Evolutionary conservation across 2,113 vertebrate genomes (phyloP), one percentile per base, ranked within the genome.

Genomic region (Ictalurus punctatus): DNA sequence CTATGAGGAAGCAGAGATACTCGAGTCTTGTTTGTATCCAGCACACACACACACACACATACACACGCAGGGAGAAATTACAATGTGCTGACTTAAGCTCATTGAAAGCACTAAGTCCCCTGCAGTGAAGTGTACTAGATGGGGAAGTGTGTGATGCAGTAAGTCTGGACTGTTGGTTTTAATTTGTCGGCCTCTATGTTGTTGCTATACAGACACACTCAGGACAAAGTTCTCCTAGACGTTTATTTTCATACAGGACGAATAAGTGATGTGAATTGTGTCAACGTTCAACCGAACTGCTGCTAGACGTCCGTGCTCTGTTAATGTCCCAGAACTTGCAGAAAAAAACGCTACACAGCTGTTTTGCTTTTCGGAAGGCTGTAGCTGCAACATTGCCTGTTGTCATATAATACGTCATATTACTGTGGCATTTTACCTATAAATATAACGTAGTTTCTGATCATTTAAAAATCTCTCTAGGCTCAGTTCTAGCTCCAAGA

Each of bases 171-270:
- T 81, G 13, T 30, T n/a, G 73, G 67, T 71, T 79, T 65, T 71
- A 89, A 85, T 67, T 48, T 58, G 58, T 90, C 76, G 87, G 76
- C 83, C 91, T 94, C 92, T 92, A 88, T 14, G 52, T 92, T 91
- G 83, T 90, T 92, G 92, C 91, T 90, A 90, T 93, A 92, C 90
- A 94, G 92, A 95, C 93, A 94, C 90, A 92, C 95, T 96, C 95
- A 95, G 95, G 95, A 95, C 91, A 94, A 89, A 93, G 91, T 91
- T 85, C 90, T 93, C 93, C 91, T 86, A 90, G 67, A 92, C 90
- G 90, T 94, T 88, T 95, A 95, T 95, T 95, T 95, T 95, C 94
- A 93, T 95, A 95, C 91, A 90, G 93, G 92, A 94, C 86, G 67
- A 37, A 91, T 69, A 92, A 92, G 92, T 87, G 91, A 92, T 84